Evolutionary conservation across 2,888 invertebrate genomes (phyloP), one percentile per base, ranked within the genome.

Genomic region (Acronicta leporina): DNA sequence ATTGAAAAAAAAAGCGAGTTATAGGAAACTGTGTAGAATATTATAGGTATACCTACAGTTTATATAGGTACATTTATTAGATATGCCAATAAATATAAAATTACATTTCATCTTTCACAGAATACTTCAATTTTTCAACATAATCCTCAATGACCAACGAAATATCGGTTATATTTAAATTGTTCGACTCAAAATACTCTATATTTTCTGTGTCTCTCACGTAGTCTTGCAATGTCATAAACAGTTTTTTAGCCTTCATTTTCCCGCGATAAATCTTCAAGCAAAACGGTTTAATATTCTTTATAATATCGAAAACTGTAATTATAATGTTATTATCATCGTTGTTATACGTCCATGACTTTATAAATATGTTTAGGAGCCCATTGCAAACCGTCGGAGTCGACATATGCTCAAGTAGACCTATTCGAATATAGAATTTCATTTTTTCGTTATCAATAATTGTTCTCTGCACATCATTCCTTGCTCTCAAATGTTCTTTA

Each of bases 341-440:
- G 0, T 68, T 70, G 13, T 74, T 76, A 30, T 81, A 82, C 0
- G 81, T 64, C 81, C 85, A 86, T 0, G 83, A 67, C 0, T 73
- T 67, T 42, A 73, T 71, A 46, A 91, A 88, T 15, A 92, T 84
- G 7, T 88, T 84, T 0, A 92, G 52, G 11, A 94, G 60, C 0
- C 92, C 92, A 35, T 87, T 83, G 40, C 94, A 94, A 0, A 89
- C 81, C 0, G 59, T 59, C 0, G 85, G 71, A 0, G 87, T 87
- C 0, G 87, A 82, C 73, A 92, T 72, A 9, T 83, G 80, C 64
- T 94, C 92, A 0, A 92, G 66, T 0, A 93, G 79, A 35, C 92
- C 93, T 42, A 91, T 89, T 54, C 82, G 85, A 58, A 87, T 79
- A 56, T 94, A 94, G 13, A 86, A 50, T 35, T 78, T 78, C 2